These are phyloP conservation scores for Campoplex nolae DNA, from an alignment of 2,888 invertebrate genomes.

Conservation along the genomic window DNA sequence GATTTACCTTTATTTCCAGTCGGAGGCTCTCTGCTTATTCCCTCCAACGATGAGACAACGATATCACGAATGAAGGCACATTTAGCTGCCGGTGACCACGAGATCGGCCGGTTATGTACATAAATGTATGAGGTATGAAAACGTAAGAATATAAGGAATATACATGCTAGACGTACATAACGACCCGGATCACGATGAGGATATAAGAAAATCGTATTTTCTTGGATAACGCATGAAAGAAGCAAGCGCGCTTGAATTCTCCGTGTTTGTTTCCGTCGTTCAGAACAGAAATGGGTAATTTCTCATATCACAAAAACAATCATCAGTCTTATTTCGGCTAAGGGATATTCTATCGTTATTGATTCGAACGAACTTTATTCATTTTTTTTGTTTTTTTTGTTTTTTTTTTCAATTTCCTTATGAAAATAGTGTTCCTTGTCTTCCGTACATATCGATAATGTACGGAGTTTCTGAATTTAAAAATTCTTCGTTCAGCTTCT, in stretches of 20 bases:
- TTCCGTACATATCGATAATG: not conserved
- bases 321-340: not conserved
- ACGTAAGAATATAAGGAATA: not conserved
- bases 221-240: slow-evolving; percentile 3
- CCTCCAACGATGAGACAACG: slow-evolving; percentile 34
- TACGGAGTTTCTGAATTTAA: no score
- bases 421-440: not conserved
- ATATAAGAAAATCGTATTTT: slow-evolving; percentile 51
- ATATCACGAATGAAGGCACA: slow-evolving; percentile 40
- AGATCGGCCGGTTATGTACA: not conserved
- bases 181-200: not conserved
- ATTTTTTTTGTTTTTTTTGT: not conserved
- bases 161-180: not conserved
- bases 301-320: slow-evolving; percentile 38
- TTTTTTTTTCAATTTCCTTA: not conserved
- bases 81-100: slow-evolving; percentile 8
- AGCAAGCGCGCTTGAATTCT: not conserved
- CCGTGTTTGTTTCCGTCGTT: slow-evolving; percentile 37
- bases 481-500: no score
- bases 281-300: not conserved
- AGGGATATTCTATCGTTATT: not conserved
- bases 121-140: slow-evolving; percentile 6
- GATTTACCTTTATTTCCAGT: slow-evolving; percentile 66
- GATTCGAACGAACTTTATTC: not conserved
- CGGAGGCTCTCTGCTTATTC: not conserved